Evolutionary conservation across 37 sponge, comb jelly and placozoan genomes (phyloP), one percentile per base, ranked within the genome.

Genomic region (Spongia lamella): DNA sequence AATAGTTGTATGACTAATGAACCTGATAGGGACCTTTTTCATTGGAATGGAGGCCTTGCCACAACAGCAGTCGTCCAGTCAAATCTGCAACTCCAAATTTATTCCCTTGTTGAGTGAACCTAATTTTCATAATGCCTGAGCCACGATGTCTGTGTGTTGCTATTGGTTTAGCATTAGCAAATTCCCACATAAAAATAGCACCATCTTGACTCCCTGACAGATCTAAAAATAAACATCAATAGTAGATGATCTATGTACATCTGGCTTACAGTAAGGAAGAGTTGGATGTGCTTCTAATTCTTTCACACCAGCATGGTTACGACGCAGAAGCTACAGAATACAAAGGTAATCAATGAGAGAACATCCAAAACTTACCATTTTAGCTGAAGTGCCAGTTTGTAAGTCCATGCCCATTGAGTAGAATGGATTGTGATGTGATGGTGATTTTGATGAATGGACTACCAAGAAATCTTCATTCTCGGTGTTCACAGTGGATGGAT

Each of bases 31-130:
- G 33, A n/a, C 53, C 49, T 30, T 68, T 66, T 56, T 66, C 49
- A n/a, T 61, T 50, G 24, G 82, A 70, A 6, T 85, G 86, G 16
- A 82, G 85, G 7, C 91, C 85, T 47, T 92, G 89, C 93, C 93
- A 94, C 59, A 94, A 65, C 11, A 19, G 53, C 31, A 95, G 76
- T 29, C 69, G 74, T 19, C 96, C 96, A 52, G 36, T 64, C 21
- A 33, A 49, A 55, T 90, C 93, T 38, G 89, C 71, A 3, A 86
- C 86, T 30, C 92, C 96, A 79, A 70, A 95, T 76, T 95, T 95
- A 79, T 95, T 95, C 34, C 96, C 96, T 35, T 90, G 87, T 0
- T 76, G 90, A 26, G 91, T 95, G 69, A 89, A 95, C 14, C 88
- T 68, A 15, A 95, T 87, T 27, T 67, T 59, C 13, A 86, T 91